Percentiles rank a stretch among this genome's conserved stretches.
These are phyloP conservation scores for Zosterops hypoxanthus DNA, from an alignment of 2,113 vertebrate species.

Conservation along the genomic window DNA sequence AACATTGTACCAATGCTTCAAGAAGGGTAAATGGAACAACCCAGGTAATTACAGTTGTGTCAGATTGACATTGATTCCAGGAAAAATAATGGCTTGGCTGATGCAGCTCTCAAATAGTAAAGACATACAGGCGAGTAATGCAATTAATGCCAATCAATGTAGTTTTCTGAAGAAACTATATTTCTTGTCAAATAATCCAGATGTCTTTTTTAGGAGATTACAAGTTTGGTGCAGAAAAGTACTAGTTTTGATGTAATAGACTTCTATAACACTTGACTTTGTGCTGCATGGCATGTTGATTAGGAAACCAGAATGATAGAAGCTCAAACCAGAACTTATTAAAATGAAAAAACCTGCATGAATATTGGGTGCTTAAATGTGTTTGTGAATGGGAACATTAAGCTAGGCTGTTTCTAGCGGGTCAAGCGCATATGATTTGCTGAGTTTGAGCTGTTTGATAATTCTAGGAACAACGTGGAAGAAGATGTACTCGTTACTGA, in stretches of 20 bases:
- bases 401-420: not conserved
- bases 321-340: not conserved
- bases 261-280: not conserved
- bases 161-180: slow-evolving; percentile 24
- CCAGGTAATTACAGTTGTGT: slow-evolving; percentile 50
- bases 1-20: not conserved
- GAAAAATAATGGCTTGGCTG: slow-evolving; percentile 54
- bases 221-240: slow-evolving; percentile 12
- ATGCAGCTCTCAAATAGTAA: slow-evolving; percentile 2
- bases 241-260: slow-evolving; percentile 23
- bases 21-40: slow-evolving; percentile 45
- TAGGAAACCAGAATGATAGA: not conserved
- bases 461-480: not conserved
- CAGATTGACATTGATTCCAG: slow-evolving; percentile 56
- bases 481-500: not conserved
- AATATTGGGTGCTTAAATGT: not conserved
- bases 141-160: slow-evolving; percentile 65
- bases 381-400: not conserved
- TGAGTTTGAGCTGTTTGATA: not conserved
- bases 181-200: slow-evolving; percentile 50
- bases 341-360: not conserved
- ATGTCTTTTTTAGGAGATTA: slow-evolving; percentile 50
- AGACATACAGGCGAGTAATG: slow-evolving; percentile 42
- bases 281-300: not conserved
- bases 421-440: not conserved